A percentile compares a stretch with the other conserved stretches of the same genome.
Evolutionary conservation across 2,113 vertebrate species (phyloP).

Genomic region (Labeo rohita): DNA sequence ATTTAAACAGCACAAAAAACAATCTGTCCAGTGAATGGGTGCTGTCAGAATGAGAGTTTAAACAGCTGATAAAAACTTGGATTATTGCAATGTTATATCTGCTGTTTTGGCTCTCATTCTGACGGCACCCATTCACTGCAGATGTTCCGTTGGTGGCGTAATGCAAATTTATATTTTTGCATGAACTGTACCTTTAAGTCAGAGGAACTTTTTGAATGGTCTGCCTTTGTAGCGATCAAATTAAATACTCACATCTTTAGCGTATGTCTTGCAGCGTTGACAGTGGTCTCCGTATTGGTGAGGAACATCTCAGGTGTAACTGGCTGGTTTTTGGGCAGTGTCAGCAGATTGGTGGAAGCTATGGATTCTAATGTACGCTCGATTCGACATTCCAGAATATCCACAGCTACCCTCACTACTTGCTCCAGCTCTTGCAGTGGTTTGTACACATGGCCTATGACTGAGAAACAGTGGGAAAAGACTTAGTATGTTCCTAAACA

Average conservation of each 20-base stretch:
- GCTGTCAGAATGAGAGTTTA: neutral
- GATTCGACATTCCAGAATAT: constrained; percentile 82
- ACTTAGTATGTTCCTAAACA: neutral
- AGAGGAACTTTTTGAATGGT: neutral
- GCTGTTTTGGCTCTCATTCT: neutral
- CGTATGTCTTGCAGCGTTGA: constrained; percentile 60
- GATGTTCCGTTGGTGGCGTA: neutral
- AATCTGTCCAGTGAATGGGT: neutral
- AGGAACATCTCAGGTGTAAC: constrained; percentile 72
- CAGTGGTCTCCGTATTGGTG: constrained; percentile 67
- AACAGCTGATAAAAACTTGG: neutral
- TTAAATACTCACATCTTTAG: constrained; percentile 72
- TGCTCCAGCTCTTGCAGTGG: constrained; percentile 73
- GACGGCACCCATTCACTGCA: neutral
- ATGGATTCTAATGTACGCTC: constrained; percentile 71
- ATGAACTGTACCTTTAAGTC: too few relatives aligned
- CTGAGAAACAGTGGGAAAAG: constrained; percentile 63
- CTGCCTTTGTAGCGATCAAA: neutral
- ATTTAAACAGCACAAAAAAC: neutral
- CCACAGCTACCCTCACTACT: constrained; percentile 65
- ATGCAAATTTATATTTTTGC: too few relatives aligned
- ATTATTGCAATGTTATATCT: neutral
- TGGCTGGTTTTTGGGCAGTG: constrained; percentile 74
- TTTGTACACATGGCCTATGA: constrained; percentile 70
- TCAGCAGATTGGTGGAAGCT: constrained; percentile 71